Base-by-base conservation (phyloP, 2,113 vertebrate species). In the Clinocottus analis region DNA sequence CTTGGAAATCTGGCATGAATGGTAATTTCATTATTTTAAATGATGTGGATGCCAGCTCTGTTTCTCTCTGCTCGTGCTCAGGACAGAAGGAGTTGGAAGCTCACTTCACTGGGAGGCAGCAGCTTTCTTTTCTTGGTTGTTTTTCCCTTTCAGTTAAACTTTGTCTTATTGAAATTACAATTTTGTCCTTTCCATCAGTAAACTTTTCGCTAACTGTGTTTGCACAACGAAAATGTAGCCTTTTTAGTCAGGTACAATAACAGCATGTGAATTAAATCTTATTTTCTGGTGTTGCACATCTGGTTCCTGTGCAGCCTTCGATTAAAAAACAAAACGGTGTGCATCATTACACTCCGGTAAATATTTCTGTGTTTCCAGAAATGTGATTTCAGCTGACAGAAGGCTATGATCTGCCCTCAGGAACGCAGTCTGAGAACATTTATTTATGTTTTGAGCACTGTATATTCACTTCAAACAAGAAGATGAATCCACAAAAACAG, bases 261-360 rank as follows among this genome's bases (percentile, higher is more conserved):
- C n/a, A n/a, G n/a, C n/a, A n/a, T n/a, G n/a, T n/a, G n/a, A n/a
- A n/a, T n/a, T n/a, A n/a, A n/a, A n/a, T n/a, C n/a, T n/a, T n/a
- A n/a, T n/a, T n/a, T n/a, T n/a, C n/a, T n/a, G n/a, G n/a, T n/a
- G n/a, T n/a, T n/a, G n/a, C n/a, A n/a, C n/a, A n/a, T n/a, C n/a
- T n/a, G n/a, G n/a, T n/a, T n/a, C n/a, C n/a, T n/a, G n/a, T n/a
- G n/a, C n/a, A n/a, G n/a, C n/a, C n/a, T n/a, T n/a, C n/a, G n/a
- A n/a, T n/a, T n/a, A n/a, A n/a, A n/a, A n/a, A n/a, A n/a, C n/a
- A n/a, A n/a, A n/a, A n/a, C n/a, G n/a, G n/a, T 72, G 62, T 68
- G 75, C 80, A 84, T 82, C 75, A 76, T 82, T 70, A 79, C 8
- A 23, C 84, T 55, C 55, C 43, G 19, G 80, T 85, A 51, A 65